phyloP scores from a whole-genome alignment of 2,113 vertebrate species.

The Nibea albiflora region DNA sequence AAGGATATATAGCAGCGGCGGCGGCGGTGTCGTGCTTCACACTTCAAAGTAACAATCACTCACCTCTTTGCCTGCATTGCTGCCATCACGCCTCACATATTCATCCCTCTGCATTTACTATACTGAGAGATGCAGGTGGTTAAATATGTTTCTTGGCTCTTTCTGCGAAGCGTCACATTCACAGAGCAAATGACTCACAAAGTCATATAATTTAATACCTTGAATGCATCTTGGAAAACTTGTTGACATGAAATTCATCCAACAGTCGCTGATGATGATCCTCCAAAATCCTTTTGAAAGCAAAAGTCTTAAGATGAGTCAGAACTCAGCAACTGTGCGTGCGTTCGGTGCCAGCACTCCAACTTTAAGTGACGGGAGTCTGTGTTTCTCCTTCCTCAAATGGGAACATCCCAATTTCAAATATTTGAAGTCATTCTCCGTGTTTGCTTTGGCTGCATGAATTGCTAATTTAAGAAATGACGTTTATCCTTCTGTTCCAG shows the following conservation, averaged over 20 bases:
- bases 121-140: constrained; percentile 5
- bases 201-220: constrained; percentile 33
- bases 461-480: background rate
- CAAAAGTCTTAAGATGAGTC: constrained; percentile 60
- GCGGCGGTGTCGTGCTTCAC: background rate
- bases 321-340: constrained; percentile 53
- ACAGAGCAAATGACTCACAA: constrained; percentile 31
- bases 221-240: constrained; percentile 42
- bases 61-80: background rate
- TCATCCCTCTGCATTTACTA: constrained; percentile 1
- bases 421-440: background rate
- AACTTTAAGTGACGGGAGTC: constrained; percentile 8
- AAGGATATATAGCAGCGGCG: background rate
- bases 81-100: constrained; percentile 1
- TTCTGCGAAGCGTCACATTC: constrained; percentile 28
- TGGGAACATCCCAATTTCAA: constrained; percentile 2
- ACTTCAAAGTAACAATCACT: constrained; percentile 6
- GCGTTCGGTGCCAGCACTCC: constrained; percentile 39
- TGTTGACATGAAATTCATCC: constrained; percentile 33
- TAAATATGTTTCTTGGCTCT: background rate
- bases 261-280: constrained; percentile 50
- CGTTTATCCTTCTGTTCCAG: constrained; percentile 2
- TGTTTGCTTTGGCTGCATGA: constrained; percentile 18
- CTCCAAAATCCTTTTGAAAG: constrained; percentile 53
- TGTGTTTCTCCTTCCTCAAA: constrained; percentile 15